phyloP scores from a whole-genome alignment of 2,113 vertebrate species.

The Engystomops pustulosus region DNA sequence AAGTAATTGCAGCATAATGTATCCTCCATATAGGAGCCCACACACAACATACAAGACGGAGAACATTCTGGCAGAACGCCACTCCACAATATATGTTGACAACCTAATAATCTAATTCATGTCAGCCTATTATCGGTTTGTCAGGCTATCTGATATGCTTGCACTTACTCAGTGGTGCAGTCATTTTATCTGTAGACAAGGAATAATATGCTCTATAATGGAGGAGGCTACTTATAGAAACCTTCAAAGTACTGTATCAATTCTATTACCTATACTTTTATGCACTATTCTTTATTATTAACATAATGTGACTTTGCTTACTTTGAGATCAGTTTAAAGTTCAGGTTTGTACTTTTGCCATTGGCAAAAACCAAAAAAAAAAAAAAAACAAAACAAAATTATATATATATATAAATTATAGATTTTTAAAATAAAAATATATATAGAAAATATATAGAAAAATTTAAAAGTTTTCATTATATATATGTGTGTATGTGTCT shows the following conservation, averaged over 20 bases:
- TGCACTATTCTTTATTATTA: too few relatives aligned
- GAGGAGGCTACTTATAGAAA: neutral
- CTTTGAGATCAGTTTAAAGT: too few relatives aligned
- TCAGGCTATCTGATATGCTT: conserved; percentile 44
- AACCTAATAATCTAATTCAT: conserved; percentile 52
- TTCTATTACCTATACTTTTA: too few relatives aligned
- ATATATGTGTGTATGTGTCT: too few relatives aligned
- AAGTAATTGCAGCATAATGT: neutral
- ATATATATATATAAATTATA: too few relatives aligned
- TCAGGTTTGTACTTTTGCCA: too few relatives aligned
- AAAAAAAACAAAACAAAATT: too few relatives aligned
- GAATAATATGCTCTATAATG: conserved; percentile 9
- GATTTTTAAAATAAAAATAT: too few relatives aligned
- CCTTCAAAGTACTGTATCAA: neutral
- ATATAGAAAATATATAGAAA: too few relatives aligned
- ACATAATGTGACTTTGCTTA: too few relatives aligned
- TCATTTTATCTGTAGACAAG: conserved; percentile 27
- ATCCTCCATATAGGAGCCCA: neutral
- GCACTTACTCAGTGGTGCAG: conserved; percentile 5
- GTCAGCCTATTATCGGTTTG: conserved; percentile 45
- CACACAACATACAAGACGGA: conserved; percentile 26
- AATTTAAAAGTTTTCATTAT: too few relatives aligned
- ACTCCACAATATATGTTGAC: conserved; percentile 52
- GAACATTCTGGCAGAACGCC: conserved; percentile 42
- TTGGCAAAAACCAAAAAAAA: too few relatives aligned